Conservation (phyloP, 2,797 vertebrate species). For the Periophthalmus magnuspinnatus region DNA sequence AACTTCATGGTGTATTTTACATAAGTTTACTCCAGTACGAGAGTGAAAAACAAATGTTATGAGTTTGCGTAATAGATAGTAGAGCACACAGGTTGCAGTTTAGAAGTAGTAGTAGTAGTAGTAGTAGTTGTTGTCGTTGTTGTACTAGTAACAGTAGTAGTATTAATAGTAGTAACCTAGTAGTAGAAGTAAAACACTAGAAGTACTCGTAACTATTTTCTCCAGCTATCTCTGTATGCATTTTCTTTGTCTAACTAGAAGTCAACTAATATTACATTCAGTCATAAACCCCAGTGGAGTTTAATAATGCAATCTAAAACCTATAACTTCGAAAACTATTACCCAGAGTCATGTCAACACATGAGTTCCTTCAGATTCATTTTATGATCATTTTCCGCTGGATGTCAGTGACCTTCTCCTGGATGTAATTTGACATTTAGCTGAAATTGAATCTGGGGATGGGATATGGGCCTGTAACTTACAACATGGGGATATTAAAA, state of each 20-base stretch:
- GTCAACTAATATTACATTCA: too few species aligned
- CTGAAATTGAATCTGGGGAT: constrained; percentile 65
- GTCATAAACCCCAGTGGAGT: not conserved
- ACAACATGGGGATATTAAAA: constrained; percentile 57
- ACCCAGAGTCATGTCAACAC: constrained; percentile 30
- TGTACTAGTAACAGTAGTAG: not conserved
- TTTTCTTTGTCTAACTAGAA: not conserved
- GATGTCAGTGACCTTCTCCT: constrained; percentile 66
- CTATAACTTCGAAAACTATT: constrained; percentile 7
- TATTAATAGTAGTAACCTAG: not conserved
- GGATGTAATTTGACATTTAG: constrained; percentile 66
- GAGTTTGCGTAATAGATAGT: too few species aligned
- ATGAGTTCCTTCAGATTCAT: constrained; percentile 42
- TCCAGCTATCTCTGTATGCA: too few species aligned
- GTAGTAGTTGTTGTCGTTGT: not conserved
- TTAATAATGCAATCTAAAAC: not conserved
- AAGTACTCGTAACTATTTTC: too few species aligned
- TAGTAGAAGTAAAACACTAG: not conserved
- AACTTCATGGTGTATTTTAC: not conserved
- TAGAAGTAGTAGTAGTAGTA: not conserved
- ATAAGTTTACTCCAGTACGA: not conserved
- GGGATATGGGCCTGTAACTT: constrained; percentile 46
- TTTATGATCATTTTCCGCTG: constrained; percentile 52
- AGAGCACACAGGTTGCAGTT: too few species aligned
- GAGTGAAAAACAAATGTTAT: not conserved